Conservation (phyloP, 2,888 invertebrate genomes). For the Lumbricus terrestris region DNA sequence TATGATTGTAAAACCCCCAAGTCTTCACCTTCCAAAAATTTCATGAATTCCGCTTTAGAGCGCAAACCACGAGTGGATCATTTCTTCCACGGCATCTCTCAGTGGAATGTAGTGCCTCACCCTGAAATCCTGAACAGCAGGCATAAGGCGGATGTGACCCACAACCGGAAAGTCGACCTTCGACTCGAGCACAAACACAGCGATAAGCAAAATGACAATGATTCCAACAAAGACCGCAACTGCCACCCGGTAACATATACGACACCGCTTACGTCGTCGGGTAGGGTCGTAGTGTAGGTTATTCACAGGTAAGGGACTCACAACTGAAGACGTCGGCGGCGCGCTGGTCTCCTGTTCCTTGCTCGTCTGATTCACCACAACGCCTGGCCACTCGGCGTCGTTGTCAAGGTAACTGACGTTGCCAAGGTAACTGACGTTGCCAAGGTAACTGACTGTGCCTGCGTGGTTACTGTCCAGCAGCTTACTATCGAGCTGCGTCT, state of each 20-base stretch:
- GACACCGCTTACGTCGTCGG: not conserved
- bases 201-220: not conserved
- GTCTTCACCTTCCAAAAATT: not conserved
- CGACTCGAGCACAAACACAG: constrained; percentile 7
- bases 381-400: not conserved
- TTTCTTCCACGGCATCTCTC: not conserved
- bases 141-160: not conserved
- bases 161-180: constrained; percentile 5
- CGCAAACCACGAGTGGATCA: not conserved
- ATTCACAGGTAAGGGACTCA: not conserved
- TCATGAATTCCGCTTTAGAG: not conserved
- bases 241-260: not conserved
- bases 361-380: not conserved
- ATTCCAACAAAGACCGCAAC: not conserved
- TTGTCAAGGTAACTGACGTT: not conserved
- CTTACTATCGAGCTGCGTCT: not conserved
- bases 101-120: not conserved
- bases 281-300: not conserved
- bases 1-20: not conserved
- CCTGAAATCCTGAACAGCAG: constrained; percentile 9
- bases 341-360: not conserved
- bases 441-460: not conserved
- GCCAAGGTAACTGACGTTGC: not conserved
- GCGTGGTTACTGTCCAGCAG: not conserved
- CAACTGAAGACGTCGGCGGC: not conserved